These are phyloP conservation scores for Homarus americanus DNA, from an alignment of 1,140 invertebrate genomes.

Conservation along the genomic window DNA sequence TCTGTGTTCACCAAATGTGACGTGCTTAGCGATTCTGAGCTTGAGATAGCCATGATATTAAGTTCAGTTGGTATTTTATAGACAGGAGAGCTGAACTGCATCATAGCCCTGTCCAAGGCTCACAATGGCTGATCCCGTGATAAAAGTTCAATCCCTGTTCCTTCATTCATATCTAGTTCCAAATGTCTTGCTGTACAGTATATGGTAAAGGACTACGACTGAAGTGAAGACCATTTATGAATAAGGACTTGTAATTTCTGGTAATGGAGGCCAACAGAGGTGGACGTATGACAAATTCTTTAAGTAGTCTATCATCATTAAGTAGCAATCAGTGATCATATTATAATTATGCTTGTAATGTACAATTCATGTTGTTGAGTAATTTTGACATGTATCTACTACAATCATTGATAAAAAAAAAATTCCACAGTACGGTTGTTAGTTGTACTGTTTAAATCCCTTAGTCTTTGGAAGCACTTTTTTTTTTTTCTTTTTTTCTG, in stretches of 20 bases:
- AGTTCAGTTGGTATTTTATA: background rate
- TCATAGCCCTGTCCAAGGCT: constrained; percentile 36
- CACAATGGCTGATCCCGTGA: constrained; percentile 44
- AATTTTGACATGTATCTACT: constrained; percentile 64
- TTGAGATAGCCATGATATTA: constrained; percentile 25
- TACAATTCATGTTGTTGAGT: constrained; percentile 72
- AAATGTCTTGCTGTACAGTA: background rate
- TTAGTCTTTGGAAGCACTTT: constrained; percentile 25
- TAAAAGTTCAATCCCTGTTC: constrained; percentile 49
- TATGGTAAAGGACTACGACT: constrained; percentile 3
- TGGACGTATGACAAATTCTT: constrained; percentile 32
- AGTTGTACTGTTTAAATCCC: constrained; percentile 38
- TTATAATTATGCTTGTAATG: constrained; percentile 68
- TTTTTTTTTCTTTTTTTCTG: constrained; percentile 17
- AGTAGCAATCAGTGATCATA: constrained; percentile 67
- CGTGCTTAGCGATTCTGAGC: constrained; percentile 48
- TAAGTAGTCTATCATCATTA: constrained; percentile 38
- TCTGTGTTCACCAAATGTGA: constrained; percentile 64
- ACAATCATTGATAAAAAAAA: constrained; percentile 25
- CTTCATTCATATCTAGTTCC: constrained; percentile 42
- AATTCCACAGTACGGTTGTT: constrained; percentile 44
- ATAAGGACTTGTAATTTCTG: constrained; percentile 18
- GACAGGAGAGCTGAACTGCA: background rate
- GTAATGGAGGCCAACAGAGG: constrained; percentile 45
- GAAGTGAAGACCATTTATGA: background rate